Evolutionary conservation across 2,888 invertebrate genomes (phyloP).

Genomic region (Tyria jacobaeae): DNA sequence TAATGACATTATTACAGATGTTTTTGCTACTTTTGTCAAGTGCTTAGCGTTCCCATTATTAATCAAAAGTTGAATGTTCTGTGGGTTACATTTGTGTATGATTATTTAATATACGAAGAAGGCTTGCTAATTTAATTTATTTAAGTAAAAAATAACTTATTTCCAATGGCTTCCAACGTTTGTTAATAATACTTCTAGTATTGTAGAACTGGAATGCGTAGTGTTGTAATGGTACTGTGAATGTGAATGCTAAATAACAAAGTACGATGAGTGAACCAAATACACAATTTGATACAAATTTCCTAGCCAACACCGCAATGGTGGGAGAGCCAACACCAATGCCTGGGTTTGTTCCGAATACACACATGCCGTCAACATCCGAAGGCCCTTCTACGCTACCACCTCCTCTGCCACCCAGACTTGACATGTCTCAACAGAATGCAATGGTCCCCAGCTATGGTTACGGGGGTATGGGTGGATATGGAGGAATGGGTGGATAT

Average conservation of each 20-base stretch:
- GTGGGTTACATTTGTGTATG: not conserved
- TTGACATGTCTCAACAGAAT: constrained; percentile 61
- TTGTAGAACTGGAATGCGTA: constrained; percentile 36
- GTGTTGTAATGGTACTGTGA: constrained; percentile 40
- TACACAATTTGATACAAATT: constrained; percentile 52
- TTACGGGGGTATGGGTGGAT: constrained; percentile 53
- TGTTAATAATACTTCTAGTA: constrained; percentile 51
- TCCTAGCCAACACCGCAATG: constrained; percentile 35
- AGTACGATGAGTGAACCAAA: constrained; percentile 72
- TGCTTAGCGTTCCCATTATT: not conserved
- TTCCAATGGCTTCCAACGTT: constrained; percentile 45
- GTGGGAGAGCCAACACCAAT: constrained; percentile 56
- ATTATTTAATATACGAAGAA: not conserved
- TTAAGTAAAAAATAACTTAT: not conserved
- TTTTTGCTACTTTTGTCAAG: not conserved
- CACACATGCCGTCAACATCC: constrained; percentile 55
- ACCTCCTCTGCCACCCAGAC: constrained; percentile 72
- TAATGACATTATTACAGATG: not conserved
- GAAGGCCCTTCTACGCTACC: constrained; percentile 41
- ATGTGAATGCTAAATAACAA: constrained; percentile 25
- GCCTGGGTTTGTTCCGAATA: constrained; percentile 47
- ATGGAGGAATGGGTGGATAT: constrained; percentile 58
- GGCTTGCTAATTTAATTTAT: not conserved
- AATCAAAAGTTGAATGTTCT: not conserved
- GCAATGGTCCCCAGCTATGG: constrained; percentile 34